phyloP scores from a whole-genome alignment of 2,797 vertebrate species.

The Dendrocincla fuliginosa region DNA sequence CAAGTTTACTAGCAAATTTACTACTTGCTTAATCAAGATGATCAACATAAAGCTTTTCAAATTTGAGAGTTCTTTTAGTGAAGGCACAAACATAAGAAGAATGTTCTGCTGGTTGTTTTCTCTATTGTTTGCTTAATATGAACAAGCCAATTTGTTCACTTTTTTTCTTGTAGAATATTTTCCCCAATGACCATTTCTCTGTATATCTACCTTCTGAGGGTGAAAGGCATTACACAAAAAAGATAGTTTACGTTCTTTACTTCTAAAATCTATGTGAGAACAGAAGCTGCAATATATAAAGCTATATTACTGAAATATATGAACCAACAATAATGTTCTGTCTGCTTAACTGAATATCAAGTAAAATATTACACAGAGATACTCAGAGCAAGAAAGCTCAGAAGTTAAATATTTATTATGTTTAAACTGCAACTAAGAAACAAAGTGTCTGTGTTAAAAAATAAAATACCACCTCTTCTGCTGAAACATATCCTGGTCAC shows the following conservation, averaged over 20 bases:
- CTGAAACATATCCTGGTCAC: background rate
- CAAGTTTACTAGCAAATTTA: background rate
- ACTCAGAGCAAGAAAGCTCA: conserved; percentile 21
- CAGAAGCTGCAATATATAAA: background rate
- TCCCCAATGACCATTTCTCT: background rate
- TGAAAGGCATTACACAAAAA: background rate
- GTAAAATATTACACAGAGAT: conserved; percentile 33
- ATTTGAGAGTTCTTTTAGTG: background rate
- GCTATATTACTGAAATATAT: background rate
- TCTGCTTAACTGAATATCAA: background rate
- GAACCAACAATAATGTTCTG: background rate
- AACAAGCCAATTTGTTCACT: background rate
- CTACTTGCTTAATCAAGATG: background rate
- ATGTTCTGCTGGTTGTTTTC: background rate
- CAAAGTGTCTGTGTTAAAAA: background rate
- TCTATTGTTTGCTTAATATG: background rate
- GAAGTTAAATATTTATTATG: conserved; percentile 38
- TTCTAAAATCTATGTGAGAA: background rate
- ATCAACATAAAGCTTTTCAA: background rate
- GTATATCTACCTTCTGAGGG: background rate
- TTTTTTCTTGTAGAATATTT: background rate
- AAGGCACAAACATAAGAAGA: background rate
- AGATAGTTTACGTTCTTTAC: background rate
- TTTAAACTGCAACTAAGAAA: background rate
- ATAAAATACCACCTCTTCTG: background rate